Base-by-base conservation (phyloP, 2,888 invertebrate genomes). In the Leptopterna dolabrata region DNA sequence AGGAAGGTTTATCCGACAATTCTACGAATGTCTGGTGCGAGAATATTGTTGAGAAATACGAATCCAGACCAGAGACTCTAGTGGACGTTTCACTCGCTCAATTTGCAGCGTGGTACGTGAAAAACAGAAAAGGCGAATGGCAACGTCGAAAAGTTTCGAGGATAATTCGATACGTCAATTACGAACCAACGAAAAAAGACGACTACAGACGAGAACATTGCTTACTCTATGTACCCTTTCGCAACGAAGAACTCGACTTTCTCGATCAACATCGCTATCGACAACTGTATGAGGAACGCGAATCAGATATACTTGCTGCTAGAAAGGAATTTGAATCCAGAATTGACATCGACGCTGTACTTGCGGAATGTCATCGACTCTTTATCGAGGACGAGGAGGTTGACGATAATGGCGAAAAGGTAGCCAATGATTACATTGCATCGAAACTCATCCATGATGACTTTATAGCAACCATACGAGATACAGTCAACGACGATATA, bases 281-380 rank as follows among this genome's bases (percentile, higher is more conserved):
- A 19, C 7, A 7, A 7, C 7, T 55, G n/a, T 55, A 55, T 16
- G n/a, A n/a, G n/a, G n/a, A n/a, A n/a, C n/a, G n/a, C n/a, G n/a
- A 16, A n/a, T 24, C 24, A 9, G 41, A 24, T 9, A 73, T 73
- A 14, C 27, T 73, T 14, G 29, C 24, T n/a, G 27, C 27, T 27
- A 24, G n/a, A 27, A 73, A 73, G n/a, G 73, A 73, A 73, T 73
- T 73, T 73, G 73, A 73, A 27, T 13, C 73, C 7, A 16, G 27
- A 6, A 73, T 73, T 7, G 73, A 73, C 19, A 73, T 73, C 27
- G 73, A 24, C 24, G 19, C 24, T 16, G 29, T 71, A 29, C 71
- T 71, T 19, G 71, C 71, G 13, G 80, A 88, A 30, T 82, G 14
- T 71, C 45, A n/a, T 30, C 63, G 70, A 83, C 27, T 83, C 24